Percentiles rank a stretch among this genome's conserved stretches.
These are phyloP conservation scores for Empidonax alnorum DNA, from an alignment of 2,113 vertebrate genomes.

Conservation along the genomic window DNA sequence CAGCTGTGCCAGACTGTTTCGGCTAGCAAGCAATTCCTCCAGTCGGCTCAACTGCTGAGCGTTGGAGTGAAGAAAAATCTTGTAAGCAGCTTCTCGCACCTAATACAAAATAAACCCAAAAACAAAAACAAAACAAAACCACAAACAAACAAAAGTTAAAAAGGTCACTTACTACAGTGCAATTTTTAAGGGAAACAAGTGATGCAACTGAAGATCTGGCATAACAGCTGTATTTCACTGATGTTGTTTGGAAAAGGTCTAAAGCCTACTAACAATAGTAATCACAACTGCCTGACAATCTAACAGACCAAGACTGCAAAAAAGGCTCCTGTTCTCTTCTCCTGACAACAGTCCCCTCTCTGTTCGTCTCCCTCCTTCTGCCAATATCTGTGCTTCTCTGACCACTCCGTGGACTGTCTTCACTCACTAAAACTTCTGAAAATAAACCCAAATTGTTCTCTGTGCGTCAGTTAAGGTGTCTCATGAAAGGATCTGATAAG, in stretches of 20 bases:
- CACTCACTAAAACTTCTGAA: background rate
- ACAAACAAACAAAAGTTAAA: background rate
- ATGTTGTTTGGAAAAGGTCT: background rate
- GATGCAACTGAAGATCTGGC: background rate
- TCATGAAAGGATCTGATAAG: background rate
- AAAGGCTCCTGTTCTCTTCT: background rate
- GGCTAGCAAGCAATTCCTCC: conserved; percentile 85
- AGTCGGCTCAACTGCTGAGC: conserved; percentile 80
- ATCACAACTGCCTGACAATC: background rate
- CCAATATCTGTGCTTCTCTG: background rate
- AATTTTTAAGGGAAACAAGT: background rate
- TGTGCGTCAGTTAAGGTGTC: background rate
- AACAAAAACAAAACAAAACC: background rate
- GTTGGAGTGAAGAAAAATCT: conserved; percentile 91
- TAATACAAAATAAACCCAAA: conserved; percentile 39
- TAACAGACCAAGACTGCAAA: background rate
- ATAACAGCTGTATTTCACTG: background rate
- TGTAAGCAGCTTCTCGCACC: conserved; percentile 95
- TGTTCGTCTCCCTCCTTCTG: background rate
- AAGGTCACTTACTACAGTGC: background rate
- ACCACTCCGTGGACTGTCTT: background rate
- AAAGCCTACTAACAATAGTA: background rate
- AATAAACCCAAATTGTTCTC: conserved; percentile 9
- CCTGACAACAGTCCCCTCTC: background rate
- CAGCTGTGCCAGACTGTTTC: conserved; percentile 87